Evolutionary conservation across 2,888 invertebrate genomes (phyloP), one percentile per base, ranked within the genome.

Genomic region (Epirrhoe tristata): DNA sequence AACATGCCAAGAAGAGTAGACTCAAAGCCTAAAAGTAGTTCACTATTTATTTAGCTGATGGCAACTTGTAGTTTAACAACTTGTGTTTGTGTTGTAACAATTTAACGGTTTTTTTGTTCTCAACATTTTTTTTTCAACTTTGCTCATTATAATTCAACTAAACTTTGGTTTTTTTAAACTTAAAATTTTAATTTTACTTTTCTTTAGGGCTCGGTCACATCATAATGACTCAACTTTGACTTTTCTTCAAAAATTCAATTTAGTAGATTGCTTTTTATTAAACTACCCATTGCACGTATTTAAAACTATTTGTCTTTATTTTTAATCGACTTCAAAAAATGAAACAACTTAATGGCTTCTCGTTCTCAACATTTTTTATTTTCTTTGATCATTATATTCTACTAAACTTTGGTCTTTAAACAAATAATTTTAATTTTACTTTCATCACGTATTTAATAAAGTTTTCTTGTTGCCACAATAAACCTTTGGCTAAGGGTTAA

Each of bases 381-480:
- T 12, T 3, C 48, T 48, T 48, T 48, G 12, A 12, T 43, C 12
- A 43, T 48, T 48, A 48, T 16, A 16, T 43, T 43, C 10, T 10
- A 6, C 6, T 16, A 16, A 16, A 48, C 48, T 16, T 16, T 48
- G 50, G 32, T 14, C 50, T 56, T 36, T 6, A 43, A 63, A 63
- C 54, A 34, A 52, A 55, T 55, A 6, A 48, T 48, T 24, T 59
- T 3, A 12, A 16, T 57, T 66, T 61, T 51, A 43, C 17, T 62
- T 58, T 52, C 36, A 43, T 56, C 48, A 14, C 48, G 39, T 59
- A 56, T 67, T 70, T 64, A 58, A 72, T 74, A 64, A 61, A 58
- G 43, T 65, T 63, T 52, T 50, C 63, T 24, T 58, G 50, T 61
- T 58, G 32, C 52, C 57, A 46, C 70, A 72, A 74, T 55, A 74